These are phyloP conservation scores for Perodicticus potto DNA, from an alignment of 2,797 vertebrate genomes.

Conservation along the genomic window DNA sequence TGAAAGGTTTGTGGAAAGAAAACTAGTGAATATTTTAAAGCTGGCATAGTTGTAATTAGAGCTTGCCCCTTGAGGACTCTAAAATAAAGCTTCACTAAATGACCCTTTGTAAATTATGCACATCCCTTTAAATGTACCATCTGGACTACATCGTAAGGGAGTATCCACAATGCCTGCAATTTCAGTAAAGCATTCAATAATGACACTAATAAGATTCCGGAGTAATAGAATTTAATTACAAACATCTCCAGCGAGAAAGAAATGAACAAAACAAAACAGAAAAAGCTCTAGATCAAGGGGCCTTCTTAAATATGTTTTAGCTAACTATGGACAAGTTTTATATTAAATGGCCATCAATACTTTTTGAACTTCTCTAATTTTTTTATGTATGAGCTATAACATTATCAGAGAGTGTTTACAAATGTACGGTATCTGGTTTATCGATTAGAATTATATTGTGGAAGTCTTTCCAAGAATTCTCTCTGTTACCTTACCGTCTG, in stretches of 20 bases:
- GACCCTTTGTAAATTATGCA: conserved; percentile 91
- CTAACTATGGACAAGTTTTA: not conserved
- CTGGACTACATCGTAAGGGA: conserved; percentile 87
- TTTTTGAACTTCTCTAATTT: conserved; percentile 72
- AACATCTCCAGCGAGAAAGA: conserved; percentile 81
- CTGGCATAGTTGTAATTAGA: conserved; percentile 81
- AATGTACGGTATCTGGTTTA: conserved; percentile 67
- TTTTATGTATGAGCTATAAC: conserved; percentile 72
- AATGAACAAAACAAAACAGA: conserved; percentile 38
- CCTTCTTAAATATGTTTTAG: conserved; percentile 78
- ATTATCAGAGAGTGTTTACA: conserved; percentile 71
- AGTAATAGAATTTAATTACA: conserved; percentile 88
- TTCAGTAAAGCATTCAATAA: conserved; percentile 87
- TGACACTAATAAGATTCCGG: conserved; percentile 87
- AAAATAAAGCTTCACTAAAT: conserved; percentile 89
- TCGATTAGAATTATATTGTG: conserved; percentile 44
- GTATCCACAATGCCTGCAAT: conserved; percentile 81
- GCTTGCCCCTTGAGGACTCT: conserved; percentile 85
- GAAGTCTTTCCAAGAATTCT: conserved; percentile 72
- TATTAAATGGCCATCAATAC: conserved; percentile 39
- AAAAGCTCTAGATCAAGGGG: conserved; percentile 66
- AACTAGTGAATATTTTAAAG: conserved; percentile 83
- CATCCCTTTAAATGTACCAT: conserved; percentile 89
- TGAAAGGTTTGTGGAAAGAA: conserved; percentile 67
- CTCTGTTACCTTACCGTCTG: conserved; percentile 77